Percentiles rank a stretch among this genome's conserved stretches.
phyloP scores from a whole-genome alignment of 2,113 vertebrate genomes.

The Labeo rohita region DNA sequence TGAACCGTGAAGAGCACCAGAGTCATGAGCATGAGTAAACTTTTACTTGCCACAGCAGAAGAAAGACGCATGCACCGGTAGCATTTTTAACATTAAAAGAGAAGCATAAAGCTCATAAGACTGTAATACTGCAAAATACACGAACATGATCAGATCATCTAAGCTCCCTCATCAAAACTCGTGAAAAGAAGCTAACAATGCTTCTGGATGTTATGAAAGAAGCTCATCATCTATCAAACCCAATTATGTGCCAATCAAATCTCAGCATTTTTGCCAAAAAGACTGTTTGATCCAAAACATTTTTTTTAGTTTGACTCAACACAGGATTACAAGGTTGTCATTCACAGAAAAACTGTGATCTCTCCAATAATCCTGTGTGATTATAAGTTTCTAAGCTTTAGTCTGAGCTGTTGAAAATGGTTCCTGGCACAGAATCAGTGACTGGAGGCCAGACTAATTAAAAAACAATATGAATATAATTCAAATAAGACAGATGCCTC shows the following conservation, averaged over 20 bases:
- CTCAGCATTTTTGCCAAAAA: background rate
- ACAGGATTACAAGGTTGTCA: conserved; percentile 36
- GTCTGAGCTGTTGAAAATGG: conserved; percentile 8
- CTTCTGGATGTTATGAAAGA: conserved; percentile 2
- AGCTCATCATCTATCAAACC: background rate
- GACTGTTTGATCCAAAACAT: background rate
- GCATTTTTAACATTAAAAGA: background rate
- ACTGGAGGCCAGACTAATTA: background rate
- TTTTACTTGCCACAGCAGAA: background rate
- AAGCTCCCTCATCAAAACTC: background rate
- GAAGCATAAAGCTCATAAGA: background rate
- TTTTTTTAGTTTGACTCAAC: conserved; percentile 21
- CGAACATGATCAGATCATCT: background rate
- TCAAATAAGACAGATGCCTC: background rate
- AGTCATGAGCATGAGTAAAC: background rate
- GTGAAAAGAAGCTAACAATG: background rate
- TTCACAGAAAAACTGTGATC: conserved; percentile 27
- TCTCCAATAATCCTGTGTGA: conserved; percentile 31
- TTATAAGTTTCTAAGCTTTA: conserved; percentile 2
- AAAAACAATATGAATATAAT: background rate
- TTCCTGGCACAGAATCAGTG: conserved; percentile 14
- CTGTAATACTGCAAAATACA: background rate
- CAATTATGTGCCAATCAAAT: conserved; percentile 26
- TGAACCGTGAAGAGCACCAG: background rate
- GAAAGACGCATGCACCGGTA: background rate